These are phyloP conservation scores for Polydrusus cervinus DNA, from an alignment of 2,888 invertebrate species.

Conservation along the genomic window DNA sequence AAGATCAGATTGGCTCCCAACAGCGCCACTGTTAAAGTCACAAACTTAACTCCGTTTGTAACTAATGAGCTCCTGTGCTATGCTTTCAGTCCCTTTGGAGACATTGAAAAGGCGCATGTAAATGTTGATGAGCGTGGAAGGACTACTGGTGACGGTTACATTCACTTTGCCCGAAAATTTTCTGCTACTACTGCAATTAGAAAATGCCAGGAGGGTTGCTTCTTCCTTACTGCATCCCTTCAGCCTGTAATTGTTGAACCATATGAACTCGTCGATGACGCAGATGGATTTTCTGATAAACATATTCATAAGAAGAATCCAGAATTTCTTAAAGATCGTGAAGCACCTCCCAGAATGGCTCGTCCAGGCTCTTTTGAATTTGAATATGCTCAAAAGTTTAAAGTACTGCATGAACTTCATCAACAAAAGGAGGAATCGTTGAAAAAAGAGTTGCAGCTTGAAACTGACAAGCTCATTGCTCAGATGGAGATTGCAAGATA, in stretches of 20 bases:
- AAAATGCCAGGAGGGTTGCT: conserved; percentile 94
- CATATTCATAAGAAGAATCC: conserved; percentile 82
- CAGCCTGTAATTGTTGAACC: conserved; percentile 95
- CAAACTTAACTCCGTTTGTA: conserved; percentile 92
- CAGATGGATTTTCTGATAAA: conserved; percentile 93
- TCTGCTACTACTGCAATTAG: conserved; percentile 91
- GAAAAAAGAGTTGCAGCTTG: conserved; percentile 91
- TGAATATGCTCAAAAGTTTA: conserved; percentile 98
- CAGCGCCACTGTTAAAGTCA: conserved; percentile 92
- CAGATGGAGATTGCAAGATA: conserved; percentile 96
- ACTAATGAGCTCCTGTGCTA: conserved; percentile 95
- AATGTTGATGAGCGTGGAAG: conserved; percentile 97
- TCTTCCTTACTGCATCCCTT: conserved; percentile 86
- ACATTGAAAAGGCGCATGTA: conserved; percentile 90
- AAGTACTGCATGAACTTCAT: conserved; percentile 93
- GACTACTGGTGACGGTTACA: conserved; percentile 94
- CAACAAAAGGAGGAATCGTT: conserved; percentile 91
- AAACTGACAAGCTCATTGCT: conserved; percentile 93
- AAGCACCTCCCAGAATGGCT: conserved; percentile 90
- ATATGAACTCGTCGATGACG: conserved; percentile 92
- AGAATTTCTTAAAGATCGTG: conserved; percentile 86
- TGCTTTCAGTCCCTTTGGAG: conserved; percentile 91
- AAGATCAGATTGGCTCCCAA: conserved; percentile 97
- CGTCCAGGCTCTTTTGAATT: conserved; percentile 91
- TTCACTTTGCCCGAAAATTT: conserved; percentile 95